Evolutionary conservation across 2,797 vertebrate genomes (phyloP).

Genomic region (Cyprinella venusta): DNA sequence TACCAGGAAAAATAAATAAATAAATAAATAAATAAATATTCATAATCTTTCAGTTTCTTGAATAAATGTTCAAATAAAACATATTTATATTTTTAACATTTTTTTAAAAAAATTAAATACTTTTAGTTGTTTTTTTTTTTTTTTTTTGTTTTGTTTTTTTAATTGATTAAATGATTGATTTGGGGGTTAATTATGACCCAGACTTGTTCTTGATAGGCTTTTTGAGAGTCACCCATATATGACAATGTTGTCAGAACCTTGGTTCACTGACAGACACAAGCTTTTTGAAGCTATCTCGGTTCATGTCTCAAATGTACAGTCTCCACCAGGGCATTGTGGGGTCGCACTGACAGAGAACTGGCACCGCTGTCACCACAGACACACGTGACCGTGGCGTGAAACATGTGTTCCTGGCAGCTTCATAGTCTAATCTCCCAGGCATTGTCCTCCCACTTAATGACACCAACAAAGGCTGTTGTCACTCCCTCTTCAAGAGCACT

Average conservation of each 20-base stretch:
- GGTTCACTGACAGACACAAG: background rate
- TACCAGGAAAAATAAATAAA: no score
- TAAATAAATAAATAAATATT: no score
- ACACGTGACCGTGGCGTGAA: constrained; percentile 41
- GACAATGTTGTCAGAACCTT: background rate
- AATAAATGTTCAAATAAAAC: background rate
- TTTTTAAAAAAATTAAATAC: no score
- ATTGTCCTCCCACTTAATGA: constrained; percentile 36
- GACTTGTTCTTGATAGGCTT: background rate
- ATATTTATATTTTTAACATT: no score
- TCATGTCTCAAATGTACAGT: background rate
- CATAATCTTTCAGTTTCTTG: background rate
- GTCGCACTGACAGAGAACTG: constrained; percentile 21
- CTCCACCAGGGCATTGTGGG: constrained; percentile 33
- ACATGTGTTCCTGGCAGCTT: constrained; percentile 49
- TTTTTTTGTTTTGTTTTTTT: no score
- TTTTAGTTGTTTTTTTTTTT: no score
- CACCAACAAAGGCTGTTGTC: constrained; percentile 55
- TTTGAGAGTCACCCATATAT: background rate
- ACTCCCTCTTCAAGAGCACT: constrained; percentile 29
- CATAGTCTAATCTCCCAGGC: constrained; percentile 33
- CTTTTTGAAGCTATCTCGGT: background rate
- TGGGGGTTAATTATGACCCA: background rate
- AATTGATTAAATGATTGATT: background rate
- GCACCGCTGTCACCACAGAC: constrained; percentile 28